These are phyloP conservation scores for Pterois miles DNA, from an alignment of 2,797 vertebrate species.

Conservation along the genomic window DNA sequence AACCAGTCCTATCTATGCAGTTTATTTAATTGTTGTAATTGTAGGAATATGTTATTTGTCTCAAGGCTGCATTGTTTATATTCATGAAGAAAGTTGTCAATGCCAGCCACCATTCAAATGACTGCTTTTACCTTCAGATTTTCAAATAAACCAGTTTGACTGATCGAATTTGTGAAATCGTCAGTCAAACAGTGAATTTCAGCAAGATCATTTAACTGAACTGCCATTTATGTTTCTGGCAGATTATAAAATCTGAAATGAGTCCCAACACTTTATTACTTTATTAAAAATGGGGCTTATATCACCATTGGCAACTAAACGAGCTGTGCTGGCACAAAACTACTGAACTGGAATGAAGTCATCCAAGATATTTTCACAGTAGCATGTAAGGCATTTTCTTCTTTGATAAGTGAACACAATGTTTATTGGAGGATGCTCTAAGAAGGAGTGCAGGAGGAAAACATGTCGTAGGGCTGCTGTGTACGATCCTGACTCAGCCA, in stretches of 20 bases:
- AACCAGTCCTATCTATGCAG: neutral
- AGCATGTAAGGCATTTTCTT: neutral
- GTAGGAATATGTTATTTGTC: neutral
- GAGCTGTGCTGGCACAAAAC: neutral
- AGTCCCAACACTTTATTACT: conserved; percentile 8
- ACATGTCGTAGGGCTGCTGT: conserved; percentile 30
- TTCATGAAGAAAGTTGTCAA: neutral
- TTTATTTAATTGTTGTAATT: neutral
- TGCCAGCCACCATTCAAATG: neutral
- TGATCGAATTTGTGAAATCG: neutral
- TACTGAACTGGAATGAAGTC: neutral
- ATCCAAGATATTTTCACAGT: neutral
- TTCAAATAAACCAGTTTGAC: neutral
- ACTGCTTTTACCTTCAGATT: neutral
- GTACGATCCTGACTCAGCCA: conserved; percentile 41
- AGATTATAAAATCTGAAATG: conserved; percentile 16
- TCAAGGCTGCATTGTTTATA: neutral
- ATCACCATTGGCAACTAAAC: neutral
- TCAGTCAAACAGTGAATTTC: neutral
- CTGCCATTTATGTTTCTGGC: neutral
- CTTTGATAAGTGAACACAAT: neutral
- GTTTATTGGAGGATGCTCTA: neutral
- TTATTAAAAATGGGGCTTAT: conserved; percentile 10
- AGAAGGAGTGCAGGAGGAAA: conserved; percentile 11
- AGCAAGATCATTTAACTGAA: neutral